Conservation (phyloP, 2,113 vertebrate genomes). For the Capreolus pygargus region DNA sequence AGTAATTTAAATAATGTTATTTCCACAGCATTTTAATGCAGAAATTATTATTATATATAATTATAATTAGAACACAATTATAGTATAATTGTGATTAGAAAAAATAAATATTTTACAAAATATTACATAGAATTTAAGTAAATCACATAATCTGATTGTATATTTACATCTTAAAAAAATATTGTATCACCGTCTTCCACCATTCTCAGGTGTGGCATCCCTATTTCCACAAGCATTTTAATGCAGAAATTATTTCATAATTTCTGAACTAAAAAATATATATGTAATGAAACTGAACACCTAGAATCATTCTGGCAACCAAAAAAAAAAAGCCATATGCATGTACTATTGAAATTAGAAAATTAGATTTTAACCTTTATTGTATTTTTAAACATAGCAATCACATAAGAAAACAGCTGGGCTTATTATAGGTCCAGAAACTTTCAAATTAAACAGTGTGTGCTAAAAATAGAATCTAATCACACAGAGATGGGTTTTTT, state of each 20-base stretch:
- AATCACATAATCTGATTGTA: not conserved
- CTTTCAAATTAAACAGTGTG: not conserved
- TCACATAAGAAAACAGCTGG: conserved; percentile 39
- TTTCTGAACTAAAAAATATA: not conserved
- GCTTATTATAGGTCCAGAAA: conserved; percentile 25
- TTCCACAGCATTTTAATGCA: not conserved
- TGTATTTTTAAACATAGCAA: conserved; percentile 45
- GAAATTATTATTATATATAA: not conserved
- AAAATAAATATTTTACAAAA: not conserved
- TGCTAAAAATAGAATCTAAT: conserved; percentile 11
- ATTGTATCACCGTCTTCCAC: not conserved
- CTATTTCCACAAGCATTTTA: not conserved
- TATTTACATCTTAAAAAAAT: not conserved
- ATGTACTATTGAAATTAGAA: conserved; percentile 8
- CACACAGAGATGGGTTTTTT: not conserved
- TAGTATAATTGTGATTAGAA: too few species aligned
- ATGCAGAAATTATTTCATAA: not conserved
- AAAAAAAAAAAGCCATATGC: not conserved
- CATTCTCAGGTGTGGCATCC: not conserved
- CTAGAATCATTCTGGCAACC: not conserved
- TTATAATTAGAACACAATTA: not conserved
- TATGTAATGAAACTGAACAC: not conserved
- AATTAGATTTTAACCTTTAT: conserved; percentile 55
- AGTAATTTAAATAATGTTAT: not conserved
- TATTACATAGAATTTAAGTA: not conserved